Evolutionary conservation across 2,113 vertebrate genomes (phyloP).

Genomic region (Cromileptes altivelis): DNA sequence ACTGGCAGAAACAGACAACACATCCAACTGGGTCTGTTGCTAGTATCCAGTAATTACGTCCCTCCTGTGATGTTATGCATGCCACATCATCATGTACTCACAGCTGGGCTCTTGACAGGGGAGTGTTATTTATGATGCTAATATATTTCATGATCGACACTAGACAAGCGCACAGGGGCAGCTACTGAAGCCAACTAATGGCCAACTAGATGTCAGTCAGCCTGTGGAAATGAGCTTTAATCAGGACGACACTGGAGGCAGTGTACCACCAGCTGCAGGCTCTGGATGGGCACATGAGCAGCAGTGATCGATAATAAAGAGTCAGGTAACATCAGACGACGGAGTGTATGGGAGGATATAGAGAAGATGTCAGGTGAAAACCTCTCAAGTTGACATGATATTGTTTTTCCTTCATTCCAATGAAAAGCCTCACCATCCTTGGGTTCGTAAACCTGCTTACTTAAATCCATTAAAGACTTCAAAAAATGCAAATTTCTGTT

Average conservation of each 20-base stretch:
- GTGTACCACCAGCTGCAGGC: slow-evolving; percentile 12
- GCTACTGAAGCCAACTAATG: slow-evolving; percentile 5
- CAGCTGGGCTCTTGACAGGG: background rate
- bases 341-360: background rate
- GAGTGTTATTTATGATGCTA: slow-evolving; percentile 22
- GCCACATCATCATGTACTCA: slow-evolving; percentile 23
- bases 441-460: background rate
- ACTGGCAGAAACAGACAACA: background rate
- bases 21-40: background rate
- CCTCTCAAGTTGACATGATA: background rate
- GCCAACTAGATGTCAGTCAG: background rate
- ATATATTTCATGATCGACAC: slow-evolving; percentile 13
- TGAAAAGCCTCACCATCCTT: background rate
- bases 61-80: slow-evolving; percentile 10
- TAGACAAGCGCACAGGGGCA: background rate
- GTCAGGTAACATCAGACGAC: background rate
- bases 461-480: slow-evolving; percentile 3
- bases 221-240: slow-evolving; percentile 20
- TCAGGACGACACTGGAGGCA: slow-evolving; percentile 17
- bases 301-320: slow-evolving; percentile 5
- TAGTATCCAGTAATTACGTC: slow-evolving; percentile 11
- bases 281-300: background rate
- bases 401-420: background rate
- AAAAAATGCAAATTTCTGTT: background rate
- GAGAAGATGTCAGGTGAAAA: background rate